Conservation (phyloP, 1,140 invertebrate species). For the Acromyrmex charruanus region DNA sequence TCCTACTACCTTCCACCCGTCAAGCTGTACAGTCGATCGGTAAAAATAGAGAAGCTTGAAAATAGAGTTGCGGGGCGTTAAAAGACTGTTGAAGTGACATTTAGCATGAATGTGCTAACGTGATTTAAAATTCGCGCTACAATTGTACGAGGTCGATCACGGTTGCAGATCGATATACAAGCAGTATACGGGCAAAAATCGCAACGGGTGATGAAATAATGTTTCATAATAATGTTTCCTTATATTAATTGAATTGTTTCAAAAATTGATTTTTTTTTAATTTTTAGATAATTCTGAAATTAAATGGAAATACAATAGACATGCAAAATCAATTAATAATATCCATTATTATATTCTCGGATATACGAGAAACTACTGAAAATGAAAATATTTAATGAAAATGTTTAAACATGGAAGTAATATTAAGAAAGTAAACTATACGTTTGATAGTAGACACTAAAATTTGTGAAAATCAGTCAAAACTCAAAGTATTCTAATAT, state of each 20-base stretch:
- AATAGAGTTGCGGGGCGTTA: slow-evolving; percentile 74
- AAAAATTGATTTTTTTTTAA: neutral
- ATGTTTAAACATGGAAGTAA: neutral
- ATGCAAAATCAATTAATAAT: neutral
- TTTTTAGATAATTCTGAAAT: neutral
- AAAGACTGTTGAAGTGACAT: slow-evolving; percentile 58
- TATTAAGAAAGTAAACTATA: neutral
- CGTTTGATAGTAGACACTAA: neutral
- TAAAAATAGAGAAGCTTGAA: slow-evolving; percentile 84
- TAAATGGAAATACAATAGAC: neutral
- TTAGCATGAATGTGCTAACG: slow-evolving; percentile 15
- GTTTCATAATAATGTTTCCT: neutral
- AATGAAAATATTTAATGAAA: too few relatives aligned
- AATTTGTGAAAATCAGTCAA: neutral
- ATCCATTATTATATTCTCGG: neutral
- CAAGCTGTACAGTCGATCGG: slow-evolving; percentile 81
- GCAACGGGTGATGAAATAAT: neutral
- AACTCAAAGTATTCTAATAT: too few relatives aligned
- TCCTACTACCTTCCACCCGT: slow-evolving; percentile 77
- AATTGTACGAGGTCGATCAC: neutral
- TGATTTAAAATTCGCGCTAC: slow-evolving; percentile 51
- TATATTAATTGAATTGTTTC: neutral
- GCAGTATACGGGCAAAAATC: neutral
- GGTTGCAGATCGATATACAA: neutral
- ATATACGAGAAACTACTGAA: neutral